Evolutionary conservation across 2,113 vertebrate species (phyloP).

Genomic region (Gracilinanus agilis): DNA sequence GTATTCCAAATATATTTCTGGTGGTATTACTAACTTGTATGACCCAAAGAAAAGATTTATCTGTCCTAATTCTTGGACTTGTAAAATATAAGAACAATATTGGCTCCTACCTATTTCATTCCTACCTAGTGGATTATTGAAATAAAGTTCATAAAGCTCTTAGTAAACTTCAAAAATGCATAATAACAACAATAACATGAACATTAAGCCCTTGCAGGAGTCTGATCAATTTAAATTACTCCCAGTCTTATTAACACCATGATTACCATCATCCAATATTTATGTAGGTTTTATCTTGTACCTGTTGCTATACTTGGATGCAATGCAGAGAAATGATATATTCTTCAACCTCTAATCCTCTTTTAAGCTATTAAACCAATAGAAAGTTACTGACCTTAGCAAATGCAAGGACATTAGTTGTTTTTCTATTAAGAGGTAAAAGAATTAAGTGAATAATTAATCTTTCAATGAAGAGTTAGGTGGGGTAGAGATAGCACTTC

Average conservation of each 20-base stretch:
- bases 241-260: not conserved
- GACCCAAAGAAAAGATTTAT: not conserved
- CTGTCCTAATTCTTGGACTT: not conserved
- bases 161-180: not conserved
- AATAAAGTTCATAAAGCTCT: not conserved
- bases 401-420: not conserved
- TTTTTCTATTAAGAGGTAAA: not conserved
- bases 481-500: not conserved
- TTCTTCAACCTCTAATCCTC: not conserved
- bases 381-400: not conserved
- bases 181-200: not conserved
- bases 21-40: not conserved
- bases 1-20: not conserved
- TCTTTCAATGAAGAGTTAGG: not conserved
- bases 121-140: not conserved
- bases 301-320: not conserved
- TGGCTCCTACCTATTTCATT: not conserved
- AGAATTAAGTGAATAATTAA: not conserved
- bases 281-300: not conserved
- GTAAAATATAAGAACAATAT: not conserved
- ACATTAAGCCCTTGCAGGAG: not conserved
- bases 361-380: not conserved
- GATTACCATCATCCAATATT: not conserved
- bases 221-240: not conserved
- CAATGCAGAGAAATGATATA: not conserved